Base-by-base conservation (phyloP, 2,888 invertebrate genomes). In the Resseliella maxima region DNA sequence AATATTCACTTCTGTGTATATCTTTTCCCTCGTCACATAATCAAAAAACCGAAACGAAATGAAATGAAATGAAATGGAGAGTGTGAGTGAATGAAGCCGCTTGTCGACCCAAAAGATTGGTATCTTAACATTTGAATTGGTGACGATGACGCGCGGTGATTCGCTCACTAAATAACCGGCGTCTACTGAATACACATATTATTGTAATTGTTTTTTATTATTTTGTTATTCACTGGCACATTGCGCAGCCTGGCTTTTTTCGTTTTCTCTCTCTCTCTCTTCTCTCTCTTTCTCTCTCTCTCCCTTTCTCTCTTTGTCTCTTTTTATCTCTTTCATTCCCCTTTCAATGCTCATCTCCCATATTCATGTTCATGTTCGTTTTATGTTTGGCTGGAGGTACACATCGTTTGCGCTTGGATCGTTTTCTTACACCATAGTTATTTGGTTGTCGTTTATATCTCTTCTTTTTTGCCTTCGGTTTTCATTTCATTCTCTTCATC, bases 71-170 rank as follows among this genome's bases (percentile, higher is more conserved):
- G 15, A 18, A 2, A 50, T 5, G 41, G 41, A 50, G 50, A 50
- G 59, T 24, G 59, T 59, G 59, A 15, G 59, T 59, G 59, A 59
- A 59, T 59, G 59, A 59, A 27, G 46, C 18, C 59, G 59, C 2
- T 24, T 8, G 59, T 59, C 72, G 31, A 15, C 31, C 15, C 72
- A 31, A 31, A 10, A 3, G 72, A 72, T 72, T 72, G 72, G 72
- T 72, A 72, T 72, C 72, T 72, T 72, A 72, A 72, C 27, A 10
- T 31, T 72, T 72, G 72, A 31, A 72, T 72, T 72, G 72, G 72
- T 72, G 72, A 72, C 72, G 72, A 72, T 72, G 72, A 72, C 72
- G 72, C 72, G 72, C 72, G 72, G 72, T 72, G 72, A 72, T 72
- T 72, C 72, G 72, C n/a, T 72, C 72, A 72, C 72, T 72, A 72